A percentile compares a stretch with the other conserved stretches of the same genome.
These are phyloP conservation scores for Pseudolaguvia tuberculata DNA, from an alignment of 2,113 vertebrate genomes.

Conservation along the genomic window DNA sequence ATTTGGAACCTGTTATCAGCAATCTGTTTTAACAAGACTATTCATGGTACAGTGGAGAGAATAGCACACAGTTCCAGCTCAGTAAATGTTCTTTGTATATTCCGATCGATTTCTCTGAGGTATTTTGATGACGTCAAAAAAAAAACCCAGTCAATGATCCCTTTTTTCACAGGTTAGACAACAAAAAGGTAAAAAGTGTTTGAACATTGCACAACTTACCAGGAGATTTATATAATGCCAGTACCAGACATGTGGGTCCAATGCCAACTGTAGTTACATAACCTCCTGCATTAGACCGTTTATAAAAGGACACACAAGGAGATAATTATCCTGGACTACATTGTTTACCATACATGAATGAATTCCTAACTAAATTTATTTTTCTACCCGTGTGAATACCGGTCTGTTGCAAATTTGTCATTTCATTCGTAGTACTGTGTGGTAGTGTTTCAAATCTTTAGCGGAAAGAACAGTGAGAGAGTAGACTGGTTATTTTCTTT, in stretches of 20 bases:
- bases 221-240: constrained; percentile 16
- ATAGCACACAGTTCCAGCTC: constrained; percentile 32
- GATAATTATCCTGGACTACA: constrained; percentile 25
- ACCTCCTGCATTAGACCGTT: constrained; percentile 11
- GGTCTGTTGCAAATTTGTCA: constrained; percentile 17
- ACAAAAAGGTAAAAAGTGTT: constrained; percentile 15
- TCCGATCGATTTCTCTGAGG: constrained; percentile 7
- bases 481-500: constrained; percentile 12
- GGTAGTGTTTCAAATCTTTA: constrained; percentile 11
- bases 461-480: constrained; percentile 5
- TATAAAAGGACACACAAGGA: constrained; percentile 35
- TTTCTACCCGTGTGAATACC: constrained; percentile 28
- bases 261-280: constrained; percentile 42
- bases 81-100: constrained; percentile 31
- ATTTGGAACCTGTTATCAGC: constrained; percentile 16
- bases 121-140: neutral
- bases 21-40: constrained; percentile 41
- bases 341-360: constrained; percentile 29
- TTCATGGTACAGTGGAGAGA: constrained; percentile 32
- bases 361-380: constrained; percentile 19
- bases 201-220: neutral
- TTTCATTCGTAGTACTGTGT: constrained; percentile 9
- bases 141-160: no score
- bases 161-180: constrained; percentile 8
- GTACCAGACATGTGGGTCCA: neutral